phyloP scores from a whole-genome alignment of 2,888 invertebrate species.

The Caenorhabditis imperialis region DNA sequence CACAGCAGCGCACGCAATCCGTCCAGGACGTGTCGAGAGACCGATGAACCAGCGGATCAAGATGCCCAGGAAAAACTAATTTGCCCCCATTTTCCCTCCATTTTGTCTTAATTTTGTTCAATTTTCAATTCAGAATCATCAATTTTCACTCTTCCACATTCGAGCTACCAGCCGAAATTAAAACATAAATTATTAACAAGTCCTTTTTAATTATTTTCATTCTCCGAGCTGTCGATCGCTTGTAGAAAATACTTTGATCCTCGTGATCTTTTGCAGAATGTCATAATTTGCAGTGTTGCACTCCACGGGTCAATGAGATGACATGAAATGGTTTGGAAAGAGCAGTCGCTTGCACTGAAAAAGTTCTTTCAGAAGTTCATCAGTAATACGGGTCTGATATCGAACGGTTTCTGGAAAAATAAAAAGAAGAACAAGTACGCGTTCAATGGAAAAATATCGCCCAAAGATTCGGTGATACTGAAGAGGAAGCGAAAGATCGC shows the following conservation, averaged over 20 bases:
- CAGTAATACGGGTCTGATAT: constrained; percentile 19
- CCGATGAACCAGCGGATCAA: constrained; percentile 23
- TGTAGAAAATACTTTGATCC: constrained; percentile 14
- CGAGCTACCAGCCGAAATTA: too few species aligned
- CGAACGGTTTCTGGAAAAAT: constrained; percentile 15
- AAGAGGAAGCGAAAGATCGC: constrained; percentile 7
- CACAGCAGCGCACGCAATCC: constrained; percentile 15
- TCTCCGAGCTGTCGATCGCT: constrained; percentile 32
- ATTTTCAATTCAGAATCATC: neutral
- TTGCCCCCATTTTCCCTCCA: neutral
- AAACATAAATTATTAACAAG: neutral
- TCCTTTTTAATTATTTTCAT: neutral
- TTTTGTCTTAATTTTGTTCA: neutral
- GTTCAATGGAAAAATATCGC: constrained; percentile 1
- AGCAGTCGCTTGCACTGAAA: too few species aligned
- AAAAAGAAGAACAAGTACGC: constrained; percentile 19
- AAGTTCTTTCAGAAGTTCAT: constrained; percentile 27
- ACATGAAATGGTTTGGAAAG: constrained; percentile 16
- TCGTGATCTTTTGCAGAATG: neutral
- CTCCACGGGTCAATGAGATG: constrained; percentile 15
- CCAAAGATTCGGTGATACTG: constrained; percentile 28
- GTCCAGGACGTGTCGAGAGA: constrained; percentile 25
- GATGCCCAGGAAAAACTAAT: constrained; percentile 6
- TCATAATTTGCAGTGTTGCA: constrained; percentile 8
- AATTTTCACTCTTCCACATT: neutral